These are phyloP conservation scores for Zenarchopterus dispar DNA, from an alignment of 2,797 vertebrate genomes.

Conservation along the genomic window DNA sequence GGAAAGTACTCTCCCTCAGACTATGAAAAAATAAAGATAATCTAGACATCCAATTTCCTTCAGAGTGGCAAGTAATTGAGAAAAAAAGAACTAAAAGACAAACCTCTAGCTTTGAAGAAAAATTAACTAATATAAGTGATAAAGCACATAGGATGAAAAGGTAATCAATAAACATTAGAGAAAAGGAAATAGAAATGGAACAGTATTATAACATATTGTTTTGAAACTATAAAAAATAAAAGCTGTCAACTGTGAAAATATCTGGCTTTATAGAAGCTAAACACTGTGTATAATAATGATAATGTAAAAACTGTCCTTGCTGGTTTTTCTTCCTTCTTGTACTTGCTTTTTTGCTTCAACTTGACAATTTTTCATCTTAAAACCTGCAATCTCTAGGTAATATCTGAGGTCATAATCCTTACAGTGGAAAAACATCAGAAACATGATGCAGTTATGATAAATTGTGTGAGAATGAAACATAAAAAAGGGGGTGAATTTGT, in stretches of 20 bases:
- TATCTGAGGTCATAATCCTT: not conserved
- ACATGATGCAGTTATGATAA: not conserved
- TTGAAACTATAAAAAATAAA: slow-evolving; percentile 14
- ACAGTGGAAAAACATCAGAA: not conserved
- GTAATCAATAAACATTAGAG: slow-evolving; percentile 18
- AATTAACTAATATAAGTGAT: slow-evolving; percentile 15
- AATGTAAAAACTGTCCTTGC: not conserved
- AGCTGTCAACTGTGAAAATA: not conserved
- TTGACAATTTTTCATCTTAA: not conserved
- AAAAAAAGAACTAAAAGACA: slow-evolving; percentile 11
- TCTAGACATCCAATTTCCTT: slow-evolving; percentile 50
- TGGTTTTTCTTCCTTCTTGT: not conserved
- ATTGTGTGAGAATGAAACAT: not conserved
- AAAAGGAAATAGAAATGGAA: slow-evolving; percentile 4
- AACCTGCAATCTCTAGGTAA: not conserved
- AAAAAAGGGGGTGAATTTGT: not conserved
- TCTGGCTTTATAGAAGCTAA: not conserved
- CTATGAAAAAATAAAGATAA: slow-evolving; percentile 30
- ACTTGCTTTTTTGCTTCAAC: not conserved
- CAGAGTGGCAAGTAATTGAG: slow-evolving; percentile 24
- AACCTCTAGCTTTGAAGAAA: slow-evolving; percentile 4
- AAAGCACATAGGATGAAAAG: slow-evolving; percentile 3
- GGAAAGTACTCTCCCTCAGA: slow-evolving; percentile 36
- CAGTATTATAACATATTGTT: slow-evolving; percentile 19
- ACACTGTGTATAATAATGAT: not conserved